A percentile compares a stretch with the other conserved stretches of the same genome.
phyloP scores from a whole-genome alignment of 1,140 invertebrate genomes.

The Drosophila cardini region DNA sequence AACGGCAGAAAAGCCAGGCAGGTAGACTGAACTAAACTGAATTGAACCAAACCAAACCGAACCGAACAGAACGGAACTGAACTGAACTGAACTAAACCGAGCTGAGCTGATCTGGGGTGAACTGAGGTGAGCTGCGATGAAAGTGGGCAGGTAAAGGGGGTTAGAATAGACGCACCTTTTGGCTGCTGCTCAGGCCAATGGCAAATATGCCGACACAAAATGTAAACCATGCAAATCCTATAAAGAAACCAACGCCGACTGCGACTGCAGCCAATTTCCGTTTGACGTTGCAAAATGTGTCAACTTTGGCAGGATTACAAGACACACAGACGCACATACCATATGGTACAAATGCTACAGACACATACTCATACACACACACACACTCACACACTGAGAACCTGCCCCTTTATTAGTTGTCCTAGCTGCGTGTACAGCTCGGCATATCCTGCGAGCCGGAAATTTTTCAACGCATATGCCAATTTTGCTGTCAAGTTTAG shows the following conservation, averaged over 20 bases:
- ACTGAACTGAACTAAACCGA: not conserved
- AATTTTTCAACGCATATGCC: conserved; percentile 78
- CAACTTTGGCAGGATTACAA: conserved; percentile 74
- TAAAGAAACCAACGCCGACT: conserved; percentile 54
- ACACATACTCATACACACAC: conserved; percentile 12
- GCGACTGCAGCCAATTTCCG: conserved; percentile 71
- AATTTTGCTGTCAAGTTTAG: conserved; percentile 73
- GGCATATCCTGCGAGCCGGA: conserved; percentile 44
- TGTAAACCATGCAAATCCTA: conserved; percentile 51
- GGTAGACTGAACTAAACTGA: not conserved
- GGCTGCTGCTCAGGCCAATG: conserved; percentile 19
- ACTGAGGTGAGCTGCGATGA: too few relatives aligned
- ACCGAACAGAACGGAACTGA: not conserved
- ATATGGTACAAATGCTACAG: conserved; percentile 22
- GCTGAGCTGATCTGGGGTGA: not conserved
- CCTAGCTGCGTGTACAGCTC: conserved; percentile 36
- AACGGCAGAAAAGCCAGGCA: conserved; percentile 4
- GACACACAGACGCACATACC: conserved; percentile 35
- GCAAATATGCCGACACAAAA: conserved; percentile 23
- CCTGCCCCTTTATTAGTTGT: conserved; percentile 65
- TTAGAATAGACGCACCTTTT: conserved; percentile 31
- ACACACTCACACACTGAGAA: conserved; percentile 10
- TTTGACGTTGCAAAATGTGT: conserved; percentile 75
- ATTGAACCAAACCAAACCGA: not conserved
- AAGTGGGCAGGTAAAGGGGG: not conserved